These are phyloP conservation scores for Actinia tenebrosa DNA, from an alignment of 64 coral and sea anemone genomes.

Conservation along the genomic window DNA sequence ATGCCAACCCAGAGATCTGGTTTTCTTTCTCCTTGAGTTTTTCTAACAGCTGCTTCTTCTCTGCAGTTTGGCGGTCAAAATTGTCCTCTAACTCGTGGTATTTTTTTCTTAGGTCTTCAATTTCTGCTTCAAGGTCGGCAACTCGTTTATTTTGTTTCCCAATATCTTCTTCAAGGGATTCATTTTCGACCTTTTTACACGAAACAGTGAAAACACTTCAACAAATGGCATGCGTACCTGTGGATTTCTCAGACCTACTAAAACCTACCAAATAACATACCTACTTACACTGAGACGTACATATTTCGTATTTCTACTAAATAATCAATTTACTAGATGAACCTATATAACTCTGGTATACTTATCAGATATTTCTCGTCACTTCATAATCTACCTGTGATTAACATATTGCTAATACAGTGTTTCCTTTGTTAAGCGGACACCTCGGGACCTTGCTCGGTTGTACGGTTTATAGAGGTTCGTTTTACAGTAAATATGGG, in stretches of 20 bases:
- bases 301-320: too few relatives aligned
- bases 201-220: not conserved
- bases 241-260: not conserved
- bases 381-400: too few relatives aligned
- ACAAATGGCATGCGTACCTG: not conserved
- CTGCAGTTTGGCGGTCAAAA: conserved; percentile 45
- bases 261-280: too few relatives aligned
- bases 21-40: conserved; percentile 50
- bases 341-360: too few relatives aligned
- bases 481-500: too few relatives aligned
- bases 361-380: too few relatives aligned
- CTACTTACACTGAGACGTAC: too few relatives aligned
- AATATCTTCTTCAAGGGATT: conserved; percentile 29
- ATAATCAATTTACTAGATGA: too few relatives aligned
- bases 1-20: conserved; percentile 59
- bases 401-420: too few relatives aligned
- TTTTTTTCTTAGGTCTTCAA: conserved; percentile 33
- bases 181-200: conserved; percentile 35
- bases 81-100: conserved; percentile 62
- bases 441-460: too few relatives aligned
- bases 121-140: conserved; percentile 31
- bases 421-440: too few relatives aligned
- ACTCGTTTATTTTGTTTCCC: conserved; percentile 14
- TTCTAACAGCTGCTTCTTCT: conserved; percentile 62
- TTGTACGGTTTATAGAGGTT: too few relatives aligned